Evolutionary conservation across 2,888 invertebrate species (phyloP), one percentile per base, ranked within the genome.

Genomic region (Chrysolina americana): DNA sequence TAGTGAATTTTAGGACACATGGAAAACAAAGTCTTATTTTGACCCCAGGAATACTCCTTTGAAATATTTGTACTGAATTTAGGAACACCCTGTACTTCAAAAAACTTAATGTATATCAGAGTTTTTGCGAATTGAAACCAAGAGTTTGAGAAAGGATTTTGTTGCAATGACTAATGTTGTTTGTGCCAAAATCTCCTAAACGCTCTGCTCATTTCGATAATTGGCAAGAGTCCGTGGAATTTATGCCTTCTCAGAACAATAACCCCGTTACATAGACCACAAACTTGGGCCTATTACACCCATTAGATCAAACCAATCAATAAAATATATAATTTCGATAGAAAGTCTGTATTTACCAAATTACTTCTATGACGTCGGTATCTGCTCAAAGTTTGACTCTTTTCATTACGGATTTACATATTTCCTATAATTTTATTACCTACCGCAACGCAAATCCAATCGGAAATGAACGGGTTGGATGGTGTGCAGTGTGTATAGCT

Each of bases 371-470:
- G 36, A 59, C n/a, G 17, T 19, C 59, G 36, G 36, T n/a, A 36
- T 10, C 36, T 3, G 59, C 10, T 28, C 36, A 68, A 50, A 68
- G 19, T 68, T 50, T 19, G 53, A 50, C 19, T 53, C 36, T 50
- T 68, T 53, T 64, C 53, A 73, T 69, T 19, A 41, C 13, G 23
- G 53, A 74, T 70, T 68, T 64, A 74, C 70, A 74, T 74, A 71
- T 71, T 41, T 64, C 44, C 68, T 66, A 47, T 64, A 70, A 68
- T 71, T 68, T 71, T 71, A 70, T 71, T 44, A 71, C 70, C 74
- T 74, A 74, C 74, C 74, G 68, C 74, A 28, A 71, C 44, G 68
- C 74, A 71, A 65, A 74, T 62, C 74, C 23, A 74, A 74, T 74
- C 64, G 74, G 44, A 74, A 74, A 74, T 74, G 53, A 71, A 68